Conservation (phyloP, 2,888 invertebrate genomes). For the Tethea ocularis region DNA sequence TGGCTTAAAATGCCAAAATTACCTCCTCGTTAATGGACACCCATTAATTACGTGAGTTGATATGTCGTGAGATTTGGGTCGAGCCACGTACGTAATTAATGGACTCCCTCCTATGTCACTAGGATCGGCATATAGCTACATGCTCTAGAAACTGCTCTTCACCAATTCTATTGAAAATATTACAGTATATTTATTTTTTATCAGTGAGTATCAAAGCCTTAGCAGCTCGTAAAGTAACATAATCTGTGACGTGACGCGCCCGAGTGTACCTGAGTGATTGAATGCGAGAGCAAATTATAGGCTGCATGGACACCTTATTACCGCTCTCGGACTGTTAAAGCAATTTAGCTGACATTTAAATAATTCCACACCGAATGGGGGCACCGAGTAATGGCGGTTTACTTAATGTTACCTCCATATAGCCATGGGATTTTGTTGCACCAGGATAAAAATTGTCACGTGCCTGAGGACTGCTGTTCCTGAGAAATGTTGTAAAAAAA, state of each 20-base stretch:
- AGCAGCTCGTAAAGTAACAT: conserved; percentile 17
- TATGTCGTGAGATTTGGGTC: no score
- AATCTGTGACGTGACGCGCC: conserved; percentile 45
- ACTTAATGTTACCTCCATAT: conserved; percentile 58
- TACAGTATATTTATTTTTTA: neutral
- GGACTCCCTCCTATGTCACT: no score
- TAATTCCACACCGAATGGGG: conserved; percentile 72
- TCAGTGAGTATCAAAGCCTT: conserved; percentile 13
- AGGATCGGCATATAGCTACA: no score
- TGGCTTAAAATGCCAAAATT: no score
- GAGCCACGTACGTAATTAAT: no score
- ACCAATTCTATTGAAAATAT: no score
- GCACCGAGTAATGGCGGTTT: conserved; percentile 62
- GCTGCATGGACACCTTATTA: conserved; percentile 78
- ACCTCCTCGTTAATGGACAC: no score
- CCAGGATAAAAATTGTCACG: conserved; percentile 39
- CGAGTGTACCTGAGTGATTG: conserved; percentile 68
- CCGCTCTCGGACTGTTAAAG: conserved; percentile 76
- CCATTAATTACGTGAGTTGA: no score
- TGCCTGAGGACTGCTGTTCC: conserved; percentile 19
- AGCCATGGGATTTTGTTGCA: conserved; percentile 30
- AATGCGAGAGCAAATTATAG: conserved; percentile 79
- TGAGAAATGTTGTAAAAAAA: neutral
- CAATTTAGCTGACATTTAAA: conserved; percentile 83
- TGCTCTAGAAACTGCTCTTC: no score